A percentile compares a stretch with the other conserved stretches of the same genome.
phyloP scores from a whole-genome alignment of 2,888 invertebrate genomes.

The Ormyrus rosae region DNA sequence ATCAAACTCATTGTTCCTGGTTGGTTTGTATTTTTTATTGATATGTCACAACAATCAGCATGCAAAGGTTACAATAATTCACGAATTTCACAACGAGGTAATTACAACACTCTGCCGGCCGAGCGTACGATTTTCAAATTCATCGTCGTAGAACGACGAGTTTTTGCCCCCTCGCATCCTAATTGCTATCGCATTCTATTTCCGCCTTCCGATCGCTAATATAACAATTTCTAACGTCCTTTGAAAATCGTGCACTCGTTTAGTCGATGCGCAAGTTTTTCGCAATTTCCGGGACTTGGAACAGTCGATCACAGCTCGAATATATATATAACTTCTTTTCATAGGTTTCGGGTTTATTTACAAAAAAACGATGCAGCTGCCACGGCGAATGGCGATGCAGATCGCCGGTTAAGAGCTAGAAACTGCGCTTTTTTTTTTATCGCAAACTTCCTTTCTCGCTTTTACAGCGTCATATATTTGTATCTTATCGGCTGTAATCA shows the following conservation, averaged over 20 bases:
- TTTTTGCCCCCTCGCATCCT: neutral
- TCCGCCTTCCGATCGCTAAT: neutral
- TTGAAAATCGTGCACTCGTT: conserved; percentile 25
- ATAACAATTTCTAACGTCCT: neutral
- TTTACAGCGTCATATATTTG: conserved; percentile 13
- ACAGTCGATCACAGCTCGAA: conserved; percentile 71
- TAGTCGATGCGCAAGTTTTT: conserved; percentile 4
- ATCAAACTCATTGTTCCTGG: neutral
- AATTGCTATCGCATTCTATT: neutral
- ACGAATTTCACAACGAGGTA: conserved; percentile 63
- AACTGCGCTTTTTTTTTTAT: conserved; percentile 11
- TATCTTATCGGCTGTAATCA: conserved; percentile 23
- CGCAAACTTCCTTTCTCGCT: neutral
- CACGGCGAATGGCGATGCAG: neutral
- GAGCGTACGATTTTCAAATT: conserved; percentile 48
- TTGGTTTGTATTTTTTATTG: conserved; percentile 62
- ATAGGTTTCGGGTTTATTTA: conserved; percentile 37
- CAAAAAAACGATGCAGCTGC: neutral
- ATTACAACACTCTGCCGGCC: conserved; percentile 57
- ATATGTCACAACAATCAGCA: conserved; percentile 72
- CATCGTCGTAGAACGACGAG: conserved; percentile 15
- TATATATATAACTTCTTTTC: conserved; percentile 68
- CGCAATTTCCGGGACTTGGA: conserved; percentile 50
- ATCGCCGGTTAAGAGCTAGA: neutral
- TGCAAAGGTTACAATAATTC: conserved; percentile 69